Conservation (phyloP, 2,797 vertebrate genomes). For the Lemur catta region DNA sequence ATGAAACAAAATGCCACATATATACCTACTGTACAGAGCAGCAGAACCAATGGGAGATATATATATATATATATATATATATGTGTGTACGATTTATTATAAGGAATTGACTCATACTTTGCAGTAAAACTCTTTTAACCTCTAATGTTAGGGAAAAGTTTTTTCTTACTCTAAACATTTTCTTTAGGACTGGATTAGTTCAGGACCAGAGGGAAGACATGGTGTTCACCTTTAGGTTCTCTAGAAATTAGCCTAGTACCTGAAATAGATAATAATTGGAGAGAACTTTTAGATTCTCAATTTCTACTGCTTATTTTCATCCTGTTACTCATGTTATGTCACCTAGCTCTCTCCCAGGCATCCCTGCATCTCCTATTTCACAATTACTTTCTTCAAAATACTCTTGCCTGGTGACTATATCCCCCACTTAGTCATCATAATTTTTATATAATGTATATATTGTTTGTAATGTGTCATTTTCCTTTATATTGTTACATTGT, state of each 20-base stretch:
- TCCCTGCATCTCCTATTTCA: slow-evolving; percentile 42
- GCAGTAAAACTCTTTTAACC: background rate
- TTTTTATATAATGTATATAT: slow-evolving; percentile 79
- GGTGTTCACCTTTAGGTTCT: background rate
- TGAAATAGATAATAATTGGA: slow-evolving; percentile 3
- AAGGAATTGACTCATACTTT: background rate
- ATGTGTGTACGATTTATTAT: background rate
- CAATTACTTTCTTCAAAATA: slow-evolving; percentile 61
- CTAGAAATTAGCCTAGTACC: background rate
- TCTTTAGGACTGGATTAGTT: background rate
- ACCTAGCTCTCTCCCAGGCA: background rate
- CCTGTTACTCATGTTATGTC: slow-evolving; percentile 35
- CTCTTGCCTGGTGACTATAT: slow-evolving; percentile 54
- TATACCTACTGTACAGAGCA: background rate
- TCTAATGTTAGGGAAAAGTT: background rate
- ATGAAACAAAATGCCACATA: background rate
- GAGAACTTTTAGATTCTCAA: slow-evolving; percentile 37
- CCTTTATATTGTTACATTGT: slow-evolving; percentile 70
- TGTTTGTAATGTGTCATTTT: slow-evolving; percentile 80
- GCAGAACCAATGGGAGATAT: background rate
- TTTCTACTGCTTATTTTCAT: background rate
- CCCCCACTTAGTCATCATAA: slow-evolving; percentile 76
- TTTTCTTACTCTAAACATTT: background rate
- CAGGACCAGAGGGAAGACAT: background rate
- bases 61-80: background rate